These are phyloP conservation scores for Urocyon cinereoargenteus DNA, from an alignment of 2,797 vertebrate genomes.

Conservation along the genomic window DNA sequence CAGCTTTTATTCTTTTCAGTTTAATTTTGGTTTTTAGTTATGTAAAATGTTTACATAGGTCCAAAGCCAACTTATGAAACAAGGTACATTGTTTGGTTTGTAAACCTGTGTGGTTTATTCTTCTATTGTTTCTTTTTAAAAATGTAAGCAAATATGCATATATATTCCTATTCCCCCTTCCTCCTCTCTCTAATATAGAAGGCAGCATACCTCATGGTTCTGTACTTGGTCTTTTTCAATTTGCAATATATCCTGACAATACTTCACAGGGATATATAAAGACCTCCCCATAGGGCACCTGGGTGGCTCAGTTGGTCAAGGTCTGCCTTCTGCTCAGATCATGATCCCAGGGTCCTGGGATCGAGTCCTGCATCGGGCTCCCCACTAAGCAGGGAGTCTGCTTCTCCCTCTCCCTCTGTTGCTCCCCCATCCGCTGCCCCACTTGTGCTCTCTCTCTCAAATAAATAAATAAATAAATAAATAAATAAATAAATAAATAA, in stretches of 20 bases:
- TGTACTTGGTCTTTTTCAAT: background rate
- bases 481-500: background rate
- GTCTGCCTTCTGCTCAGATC: background rate
- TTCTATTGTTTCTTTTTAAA: slow-evolving; percentile 40
- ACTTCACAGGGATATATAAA: background rate
- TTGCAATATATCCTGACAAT: background rate
- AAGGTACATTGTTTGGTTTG: slow-evolving; percentile 42
- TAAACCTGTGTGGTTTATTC: slow-evolving; percentile 27
- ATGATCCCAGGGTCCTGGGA: background rate
- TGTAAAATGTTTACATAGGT: slow-evolving; percentile 65
- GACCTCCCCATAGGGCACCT: background rate
- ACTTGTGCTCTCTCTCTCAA: background rate
- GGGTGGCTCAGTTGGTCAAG: background rate
- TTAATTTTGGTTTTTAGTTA: slow-evolving; percentile 69
- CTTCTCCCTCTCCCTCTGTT: background rate
- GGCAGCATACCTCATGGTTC: background rate
- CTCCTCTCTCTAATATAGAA: background rate
- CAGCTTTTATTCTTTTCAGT: slow-evolving; percentile 61
- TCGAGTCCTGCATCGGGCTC: background rate
- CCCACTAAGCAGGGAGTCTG: background rate
- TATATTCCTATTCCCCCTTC: background rate
- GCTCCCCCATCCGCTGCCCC: rapidly evolving
- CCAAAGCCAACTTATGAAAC: slow-evolving; percentile 58
- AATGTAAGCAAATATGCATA: background rate
- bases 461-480: background rate